Evolutionary conservation across 2,888 invertebrate genomes (phyloP).

Genomic region (Macrophya annulata): DNA sequence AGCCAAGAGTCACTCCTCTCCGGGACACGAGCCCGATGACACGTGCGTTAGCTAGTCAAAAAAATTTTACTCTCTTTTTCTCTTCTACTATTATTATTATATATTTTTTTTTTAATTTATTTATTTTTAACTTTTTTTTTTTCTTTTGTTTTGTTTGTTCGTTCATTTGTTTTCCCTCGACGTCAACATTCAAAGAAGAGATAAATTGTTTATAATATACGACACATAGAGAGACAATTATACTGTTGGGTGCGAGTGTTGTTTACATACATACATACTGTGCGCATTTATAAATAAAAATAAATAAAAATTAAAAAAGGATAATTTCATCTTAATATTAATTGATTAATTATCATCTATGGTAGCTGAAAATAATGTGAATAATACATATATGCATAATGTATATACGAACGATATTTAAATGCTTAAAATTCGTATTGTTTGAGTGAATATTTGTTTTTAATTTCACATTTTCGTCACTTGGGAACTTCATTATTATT

Average conservation of each 20-base stretch:
- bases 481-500: too few relatives aligned
- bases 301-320: too few relatives aligned
- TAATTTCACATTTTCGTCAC: too few relatives aligned
- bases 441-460: not conserved
- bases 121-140: not conserved
- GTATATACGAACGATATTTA: too few relatives aligned
- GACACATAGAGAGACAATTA: not conserved
- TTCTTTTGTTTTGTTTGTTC: too few relatives aligned
- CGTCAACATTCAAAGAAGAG: not conserved
- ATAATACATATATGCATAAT: not conserved
- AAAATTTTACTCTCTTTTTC: constrained; percentile 8
- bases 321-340: too few relatives aligned
- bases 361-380: not conserved
- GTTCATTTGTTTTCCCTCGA: not conserved
- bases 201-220: not conserved
- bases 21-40: constrained; percentile 59
- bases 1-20: constrained; percentile 69
- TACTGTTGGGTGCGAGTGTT: constrained; percentile 6
- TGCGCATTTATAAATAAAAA: not conserved
- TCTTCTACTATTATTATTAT: not conserved
- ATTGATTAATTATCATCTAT: not conserved
- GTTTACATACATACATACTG: not conserved
- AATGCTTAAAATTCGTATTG: not conserved
- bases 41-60: constrained; percentile 51
- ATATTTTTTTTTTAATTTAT: not conserved